Conservation (phyloP, 1,140 invertebrate genomes). For the Philotrypesis tridentata region DNA sequence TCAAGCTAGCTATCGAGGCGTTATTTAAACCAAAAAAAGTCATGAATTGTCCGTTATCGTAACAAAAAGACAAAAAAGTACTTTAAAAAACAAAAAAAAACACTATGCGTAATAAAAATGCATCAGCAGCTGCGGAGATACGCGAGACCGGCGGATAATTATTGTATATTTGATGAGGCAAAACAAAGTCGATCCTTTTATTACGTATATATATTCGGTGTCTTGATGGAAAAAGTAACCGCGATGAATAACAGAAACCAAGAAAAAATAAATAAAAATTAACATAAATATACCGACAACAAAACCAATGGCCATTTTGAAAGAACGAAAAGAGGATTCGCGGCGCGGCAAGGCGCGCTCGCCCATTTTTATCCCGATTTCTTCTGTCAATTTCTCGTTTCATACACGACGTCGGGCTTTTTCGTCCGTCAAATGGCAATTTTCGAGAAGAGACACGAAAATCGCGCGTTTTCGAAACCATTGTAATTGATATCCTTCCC, state of each 20-base stretch:
- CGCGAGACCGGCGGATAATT: neutral
- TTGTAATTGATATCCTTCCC: conserved; percentile 23
- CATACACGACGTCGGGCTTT: neutral
- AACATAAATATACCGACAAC: conserved; percentile 3
- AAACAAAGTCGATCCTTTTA: conserved; percentile 1
- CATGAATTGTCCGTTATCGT: conserved; percentile 59
- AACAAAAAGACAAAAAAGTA: conserved; percentile 46
- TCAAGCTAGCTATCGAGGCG: conserved; percentile 61
- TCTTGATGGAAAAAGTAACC: neutral
- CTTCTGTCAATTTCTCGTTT: neutral
- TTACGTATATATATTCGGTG: neutral
- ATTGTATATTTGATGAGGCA: neutral
- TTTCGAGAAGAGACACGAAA: too few species aligned
- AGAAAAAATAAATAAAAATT: conserved; percentile 18
- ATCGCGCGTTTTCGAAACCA: conserved; percentile 12
- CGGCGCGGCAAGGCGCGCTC: neutral
- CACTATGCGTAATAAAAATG: neutral
- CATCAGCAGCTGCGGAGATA: neutral
- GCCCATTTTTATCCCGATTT: neutral
- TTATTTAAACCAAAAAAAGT: conserved; percentile 50
- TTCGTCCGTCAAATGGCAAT: too few species aligned
- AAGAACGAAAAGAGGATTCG: conserved; percentile 30
- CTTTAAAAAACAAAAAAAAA: neutral
- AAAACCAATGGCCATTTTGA: conserved; percentile 29
- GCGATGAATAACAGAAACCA: neutral